Conservation (phyloP, 2,888 invertebrate species). For the Eugnorisma glareosa region DNA sequence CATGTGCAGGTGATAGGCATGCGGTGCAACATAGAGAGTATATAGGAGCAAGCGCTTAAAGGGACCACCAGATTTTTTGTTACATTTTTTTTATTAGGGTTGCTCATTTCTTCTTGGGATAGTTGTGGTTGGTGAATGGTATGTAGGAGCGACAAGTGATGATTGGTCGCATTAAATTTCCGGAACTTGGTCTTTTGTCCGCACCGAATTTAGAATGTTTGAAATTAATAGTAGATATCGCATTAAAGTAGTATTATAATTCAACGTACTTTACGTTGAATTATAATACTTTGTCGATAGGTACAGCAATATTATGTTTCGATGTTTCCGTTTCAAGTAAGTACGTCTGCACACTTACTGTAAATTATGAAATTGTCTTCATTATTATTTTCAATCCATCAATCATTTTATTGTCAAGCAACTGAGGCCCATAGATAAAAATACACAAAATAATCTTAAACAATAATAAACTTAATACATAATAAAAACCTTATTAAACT, state of each 20-base stretch:
- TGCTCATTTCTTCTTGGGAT: too few relatives aligned
- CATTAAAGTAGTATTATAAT: background rate
- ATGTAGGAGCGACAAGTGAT: background rate
- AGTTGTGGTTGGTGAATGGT: background rate
- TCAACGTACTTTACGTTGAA: too few relatives aligned
- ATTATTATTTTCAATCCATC: background rate
- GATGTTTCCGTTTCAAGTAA: background rate
- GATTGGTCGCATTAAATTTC: background rate
- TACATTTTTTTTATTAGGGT: background rate
- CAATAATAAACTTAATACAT: too few relatives aligned
- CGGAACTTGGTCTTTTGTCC: background rate
- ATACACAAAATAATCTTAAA: too few relatives aligned
- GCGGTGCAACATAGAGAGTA: too few relatives aligned
- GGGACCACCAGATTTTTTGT: background rate
- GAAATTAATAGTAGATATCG: background rate
- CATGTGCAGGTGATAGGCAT: too few relatives aligned
- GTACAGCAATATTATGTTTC: background rate
- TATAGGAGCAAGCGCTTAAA: background rate
- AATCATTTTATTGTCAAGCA: too few relatives aligned
- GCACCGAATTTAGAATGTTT: background rate
- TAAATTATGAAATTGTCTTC: too few relatives aligned
- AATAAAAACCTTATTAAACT: too few relatives aligned
- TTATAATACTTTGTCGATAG: background rate
- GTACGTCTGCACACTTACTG: too few relatives aligned
- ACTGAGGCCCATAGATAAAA: too few relatives aligned